Conservation (phyloP, 2,113 vertebrate species). For the Saguinus imperator region DNA sequence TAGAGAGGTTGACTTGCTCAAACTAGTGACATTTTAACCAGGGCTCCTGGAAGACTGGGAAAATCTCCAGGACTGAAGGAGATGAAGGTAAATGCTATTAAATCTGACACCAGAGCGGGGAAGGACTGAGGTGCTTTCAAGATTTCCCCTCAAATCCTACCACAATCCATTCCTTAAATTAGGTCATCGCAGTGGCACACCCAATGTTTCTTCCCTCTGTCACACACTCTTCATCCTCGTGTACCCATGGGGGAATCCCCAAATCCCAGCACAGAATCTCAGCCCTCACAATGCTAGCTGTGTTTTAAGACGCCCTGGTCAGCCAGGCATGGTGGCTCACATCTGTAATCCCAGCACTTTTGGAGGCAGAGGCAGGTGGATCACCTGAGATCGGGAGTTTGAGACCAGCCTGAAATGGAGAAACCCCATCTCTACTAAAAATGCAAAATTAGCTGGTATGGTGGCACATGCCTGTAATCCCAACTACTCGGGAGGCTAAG, state of each 20-base stretch:
- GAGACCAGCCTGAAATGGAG: too few species aligned
- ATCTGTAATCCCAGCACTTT: too few species aligned
- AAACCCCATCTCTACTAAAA: too few species aligned
- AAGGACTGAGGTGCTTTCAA: neutral
- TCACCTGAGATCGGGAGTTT: too few species aligned
- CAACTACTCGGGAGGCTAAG: too few species aligned
- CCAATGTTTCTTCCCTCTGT: neutral
- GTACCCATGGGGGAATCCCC: accelerated
- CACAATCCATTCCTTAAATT: accelerated
- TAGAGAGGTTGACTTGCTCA: neutral
- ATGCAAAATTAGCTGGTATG: too few species aligned
- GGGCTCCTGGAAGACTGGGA: neutral
- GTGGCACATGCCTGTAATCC: too few species aligned
- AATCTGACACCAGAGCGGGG: neutral
- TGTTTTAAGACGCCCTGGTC: neutral
- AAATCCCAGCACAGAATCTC: neutral
- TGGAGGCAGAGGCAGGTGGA: too few species aligned
- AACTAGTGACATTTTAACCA: neutral
- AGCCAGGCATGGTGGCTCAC: too few species aligned
- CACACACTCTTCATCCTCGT: accelerated
- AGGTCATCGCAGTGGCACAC: accelerated
- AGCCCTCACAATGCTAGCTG: neutral
- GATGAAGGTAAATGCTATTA: neutral
- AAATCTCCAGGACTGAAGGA: neutral
- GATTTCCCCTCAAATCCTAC: neutral